These are phyloP conservation scores for Baryphthengus martii DNA, from an alignment of 2,113 vertebrate genomes.

Conservation along the genomic window DNA sequence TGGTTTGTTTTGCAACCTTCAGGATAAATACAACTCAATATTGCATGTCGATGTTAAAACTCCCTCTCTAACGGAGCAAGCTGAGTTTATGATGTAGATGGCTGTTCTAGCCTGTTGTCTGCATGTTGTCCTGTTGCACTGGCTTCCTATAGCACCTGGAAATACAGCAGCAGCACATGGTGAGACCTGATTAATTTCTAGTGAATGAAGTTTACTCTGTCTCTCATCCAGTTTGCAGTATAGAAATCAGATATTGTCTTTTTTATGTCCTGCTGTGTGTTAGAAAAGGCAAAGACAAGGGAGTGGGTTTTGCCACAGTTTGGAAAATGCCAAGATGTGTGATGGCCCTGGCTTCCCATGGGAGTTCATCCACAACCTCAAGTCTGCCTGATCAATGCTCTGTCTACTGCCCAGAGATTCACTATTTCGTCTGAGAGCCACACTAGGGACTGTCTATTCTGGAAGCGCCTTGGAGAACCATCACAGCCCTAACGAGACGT, in stretches of 20 bases:
- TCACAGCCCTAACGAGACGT: neutral
- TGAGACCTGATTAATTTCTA: neutral
- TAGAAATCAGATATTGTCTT: neutral
- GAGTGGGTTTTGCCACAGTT: neutral
- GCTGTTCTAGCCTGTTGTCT: neutral
- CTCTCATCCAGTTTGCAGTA: neutral
- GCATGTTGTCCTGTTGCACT: neutral
- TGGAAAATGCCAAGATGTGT: neutral
- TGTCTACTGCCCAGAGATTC: neutral
- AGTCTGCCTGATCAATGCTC: neutral
- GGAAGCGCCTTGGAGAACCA: neutral
- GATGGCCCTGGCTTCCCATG: neutral
- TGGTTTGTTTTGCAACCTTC: neutral
- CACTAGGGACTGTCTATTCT: neutral
- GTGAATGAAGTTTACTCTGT: neutral
- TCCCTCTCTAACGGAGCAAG: neutral
- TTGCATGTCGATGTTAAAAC: neutral
- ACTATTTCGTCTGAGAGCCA: neutral
- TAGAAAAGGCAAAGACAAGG: neutral
- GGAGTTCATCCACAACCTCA: neutral
- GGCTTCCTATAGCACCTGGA: neutral
- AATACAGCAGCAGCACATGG: neutral
- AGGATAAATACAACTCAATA: neutral
- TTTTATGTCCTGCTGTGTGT: neutral
- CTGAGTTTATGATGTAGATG: neutral